A percentile compares a stretch with the other conserved stretches of the same genome.
These are phyloP conservation scores for Heliconius sara DNA, from an alignment of 2,888 invertebrate species.

Conservation along the genomic window DNA sequence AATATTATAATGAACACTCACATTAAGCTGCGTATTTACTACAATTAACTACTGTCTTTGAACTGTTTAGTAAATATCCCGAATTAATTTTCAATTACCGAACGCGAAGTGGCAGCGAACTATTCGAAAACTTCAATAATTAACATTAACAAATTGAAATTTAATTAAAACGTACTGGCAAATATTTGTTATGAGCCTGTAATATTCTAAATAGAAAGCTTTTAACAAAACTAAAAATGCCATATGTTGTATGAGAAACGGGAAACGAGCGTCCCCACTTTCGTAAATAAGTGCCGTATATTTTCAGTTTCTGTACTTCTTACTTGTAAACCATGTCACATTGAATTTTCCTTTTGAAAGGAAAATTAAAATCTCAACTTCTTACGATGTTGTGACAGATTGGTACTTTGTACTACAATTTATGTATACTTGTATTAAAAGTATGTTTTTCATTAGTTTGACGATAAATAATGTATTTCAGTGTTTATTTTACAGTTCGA, in stretches of 20 bases:
- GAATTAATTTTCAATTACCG: conserved; percentile 37
- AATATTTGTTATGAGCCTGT: conserved; percentile 24
- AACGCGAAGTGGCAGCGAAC: conserved; percentile 14
- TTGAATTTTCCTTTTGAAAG: background rate
- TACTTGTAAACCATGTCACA: background rate
- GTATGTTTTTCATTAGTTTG: conserved; percentile 31
- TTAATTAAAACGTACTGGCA: conserved; percentile 36
- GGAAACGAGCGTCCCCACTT: conserved; percentile 2
- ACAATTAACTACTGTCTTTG: conserved; percentile 14
- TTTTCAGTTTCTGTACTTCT: background rate
- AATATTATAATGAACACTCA: too few species aligned
- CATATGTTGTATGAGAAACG: conserved; percentile 16
- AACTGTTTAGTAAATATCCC: conserved; percentile 37
- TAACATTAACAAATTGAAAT: conserved; percentile 26
- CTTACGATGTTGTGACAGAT: conserved; percentile 5
- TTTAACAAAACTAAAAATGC: conserved; percentile 2
- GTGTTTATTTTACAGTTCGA: conserved; percentile 38
- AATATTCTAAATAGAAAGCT: conserved; percentile 15
- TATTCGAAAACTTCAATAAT: conserved; percentile 34
- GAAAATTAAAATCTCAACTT: background rate
- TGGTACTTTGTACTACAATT: conserved; percentile 19
- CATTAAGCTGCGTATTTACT: background rate
- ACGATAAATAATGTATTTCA: conserved; percentile 36
- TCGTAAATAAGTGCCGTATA: conserved; percentile 18
- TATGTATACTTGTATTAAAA: conserved; percentile 21